These are phyloP conservation scores for Trididemnum clinides DNA, from an alignment of 23 tunicate species.

Conservation along the genomic window DNA sequence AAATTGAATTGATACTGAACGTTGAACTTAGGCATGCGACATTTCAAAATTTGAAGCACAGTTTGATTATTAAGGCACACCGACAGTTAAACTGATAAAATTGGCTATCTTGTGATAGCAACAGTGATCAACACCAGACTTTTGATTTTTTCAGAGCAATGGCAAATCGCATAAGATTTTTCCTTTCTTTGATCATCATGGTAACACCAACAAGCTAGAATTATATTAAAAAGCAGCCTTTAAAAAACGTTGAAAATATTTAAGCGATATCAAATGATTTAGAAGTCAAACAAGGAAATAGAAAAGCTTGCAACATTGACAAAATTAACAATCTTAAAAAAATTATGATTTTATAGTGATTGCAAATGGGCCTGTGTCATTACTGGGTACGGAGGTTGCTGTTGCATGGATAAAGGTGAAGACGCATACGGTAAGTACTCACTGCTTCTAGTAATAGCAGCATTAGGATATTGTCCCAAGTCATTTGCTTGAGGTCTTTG, in stretches of 20 bases:
- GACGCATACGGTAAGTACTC: not conserved
- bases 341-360: not conserved
- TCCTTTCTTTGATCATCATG: too few relatives aligned
- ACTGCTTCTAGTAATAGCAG: not conserved
- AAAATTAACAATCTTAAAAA: too few relatives aligned
- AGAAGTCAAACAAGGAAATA: too few relatives aligned
- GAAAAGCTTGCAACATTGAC: too few relatives aligned
- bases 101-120: not conserved
- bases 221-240: too few relatives aligned
- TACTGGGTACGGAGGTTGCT: not conserved
- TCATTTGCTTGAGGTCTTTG: not conserved
- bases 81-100: not conserved
- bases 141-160: too few relatives aligned
- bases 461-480: not conserved
- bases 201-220: too few relatives aligned
- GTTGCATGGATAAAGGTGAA: not conserved
- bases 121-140: slow-evolving; percentile 14
- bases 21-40: slow-evolving; percentile 13
- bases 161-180: too few relatives aligned
- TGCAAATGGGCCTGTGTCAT: slow-evolving; percentile 8
- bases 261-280: too few relatives aligned
- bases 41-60: slow-evolving; percentile 3
- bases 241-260: too few relatives aligned
- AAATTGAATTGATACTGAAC: too few relatives aligned
- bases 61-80: not conserved